Evolutionary conservation across 2,888 invertebrate species (phyloP), one percentile per base, ranked within the genome.

Genomic region (Drosophila parthenogenetica): DNA sequence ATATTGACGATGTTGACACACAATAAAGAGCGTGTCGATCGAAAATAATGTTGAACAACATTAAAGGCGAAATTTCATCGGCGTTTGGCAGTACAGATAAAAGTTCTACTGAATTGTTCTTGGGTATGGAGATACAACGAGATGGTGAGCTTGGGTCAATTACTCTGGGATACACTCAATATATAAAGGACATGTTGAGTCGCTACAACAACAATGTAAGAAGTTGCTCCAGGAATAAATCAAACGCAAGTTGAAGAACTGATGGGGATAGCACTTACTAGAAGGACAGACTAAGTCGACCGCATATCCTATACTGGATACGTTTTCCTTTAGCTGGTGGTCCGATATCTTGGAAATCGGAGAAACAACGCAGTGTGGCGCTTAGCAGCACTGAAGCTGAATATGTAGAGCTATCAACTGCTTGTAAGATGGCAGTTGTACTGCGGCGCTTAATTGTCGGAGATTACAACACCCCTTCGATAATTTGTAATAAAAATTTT

Each of bases 1-100:
- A 60, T 11, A 42, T 45, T 13, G 59, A 60, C 22, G 50, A 51
- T 16, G 19, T 60, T 2, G 13, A 50, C 22, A 51, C 50, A 35
- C n/a, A n/a, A n/a, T n/a, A n/a, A n/a, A n/a, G n/a, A n/a, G 59
- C 40, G 5, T 51, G 35, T 10, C 19, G 35, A 35, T 0, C 2
- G 3, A 45, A 45, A 32, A 3, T 11, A 2, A 45, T 45, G 4
- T n/a, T 60, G 22, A 8, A 13, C 14, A 45, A 7, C 13, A 45
- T 43, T 8, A 51, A 25, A 5, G 11, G 0, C 0, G 19, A 7
- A 0, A 60, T 50, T 42, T 42, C 35, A 16, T 14, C 22, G 2
- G 1, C 59, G 1, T 50, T 60, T 10, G 50, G 35, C n/a, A 51
- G 51, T 11, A 37, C 51, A 1, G 25, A 60, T 22, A 37, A 60